These are phyloP conservation scores for Phlogophora meticulosa DNA, from an alignment of 2,888 invertebrate genomes.

Conservation along the genomic window DNA sequence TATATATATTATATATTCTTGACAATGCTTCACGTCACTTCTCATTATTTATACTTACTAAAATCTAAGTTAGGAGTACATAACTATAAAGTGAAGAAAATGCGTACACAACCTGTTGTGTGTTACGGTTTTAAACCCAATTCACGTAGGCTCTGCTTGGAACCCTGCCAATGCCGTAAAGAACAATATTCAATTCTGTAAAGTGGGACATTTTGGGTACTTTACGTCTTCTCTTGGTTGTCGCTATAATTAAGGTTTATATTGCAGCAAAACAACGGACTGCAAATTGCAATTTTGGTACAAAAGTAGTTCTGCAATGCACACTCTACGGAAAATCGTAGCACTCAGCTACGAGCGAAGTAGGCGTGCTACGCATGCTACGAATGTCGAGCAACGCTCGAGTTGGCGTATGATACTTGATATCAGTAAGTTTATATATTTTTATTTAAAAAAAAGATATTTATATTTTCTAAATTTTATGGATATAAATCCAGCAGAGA, in stretches of 20 bases:
- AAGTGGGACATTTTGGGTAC: constrained; percentile 29
- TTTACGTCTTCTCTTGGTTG: constrained; percentile 21
- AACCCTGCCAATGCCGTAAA: constrained; percentile 41
- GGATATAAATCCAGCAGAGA: too few relatives aligned
- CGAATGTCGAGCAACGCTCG: too few relatives aligned
- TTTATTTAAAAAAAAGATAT: too few relatives aligned
- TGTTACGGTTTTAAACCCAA: constrained; percentile 23
- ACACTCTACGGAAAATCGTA: constrained; percentile 37
- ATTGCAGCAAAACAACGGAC: constrained; percentile 14
- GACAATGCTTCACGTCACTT: neutral
- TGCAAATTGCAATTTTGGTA: neutral
- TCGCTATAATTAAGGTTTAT: constrained; percentile 38
- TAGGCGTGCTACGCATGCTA: constrained; percentile 10
- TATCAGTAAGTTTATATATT: too few relatives aligned
- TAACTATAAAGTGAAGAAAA: constrained; percentile 36
- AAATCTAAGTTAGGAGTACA: constrained; percentile 18
- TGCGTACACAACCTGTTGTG: constrained; percentile 53
- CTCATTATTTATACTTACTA: constrained; percentile 33
- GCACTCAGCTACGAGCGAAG: constrained; percentile 45
- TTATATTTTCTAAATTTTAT: too few relatives aligned
- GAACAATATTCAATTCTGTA: constrained; percentile 42
- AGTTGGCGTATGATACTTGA: too few relatives aligned
- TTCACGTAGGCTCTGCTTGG: constrained; percentile 43
- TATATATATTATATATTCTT: neutral
- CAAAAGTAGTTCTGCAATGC: neutral